Conservation (phyloP, 2,113 vertebrate species). For the Eubucco bourcierii region DNA sequence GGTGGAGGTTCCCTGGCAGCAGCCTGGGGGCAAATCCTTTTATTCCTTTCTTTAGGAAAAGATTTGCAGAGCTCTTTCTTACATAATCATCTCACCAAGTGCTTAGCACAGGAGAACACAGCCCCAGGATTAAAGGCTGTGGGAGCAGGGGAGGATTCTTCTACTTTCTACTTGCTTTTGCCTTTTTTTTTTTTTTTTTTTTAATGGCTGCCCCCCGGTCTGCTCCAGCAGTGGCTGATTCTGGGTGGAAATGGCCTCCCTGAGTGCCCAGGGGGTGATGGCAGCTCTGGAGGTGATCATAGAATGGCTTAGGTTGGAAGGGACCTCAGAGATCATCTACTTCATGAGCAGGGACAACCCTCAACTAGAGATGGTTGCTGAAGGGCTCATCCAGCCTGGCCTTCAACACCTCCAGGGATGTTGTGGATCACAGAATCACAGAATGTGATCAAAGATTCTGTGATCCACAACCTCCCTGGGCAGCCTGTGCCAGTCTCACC, state of each 20-base stretch:
- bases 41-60: not conserved
- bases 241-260: not conserved
- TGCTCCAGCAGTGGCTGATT: not conserved
- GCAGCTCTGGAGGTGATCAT: not conserved
- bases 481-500: no score
- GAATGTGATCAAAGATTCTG: no score
- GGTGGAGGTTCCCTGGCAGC: not conserved
- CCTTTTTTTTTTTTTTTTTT: not conserved
- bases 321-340: no score
- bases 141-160: not conserved
- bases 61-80: constrained; percentile 61
- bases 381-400: no score
- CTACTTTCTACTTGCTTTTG: not conserved
- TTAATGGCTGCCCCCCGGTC: not conserved
- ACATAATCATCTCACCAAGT: constrained; percentile 25
- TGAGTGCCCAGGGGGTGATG: not conserved
- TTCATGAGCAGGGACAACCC: no score
- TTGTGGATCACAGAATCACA: no score
- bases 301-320: no score
- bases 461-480: no score
- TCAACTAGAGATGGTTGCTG: no score
- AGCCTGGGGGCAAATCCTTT: not conserved
- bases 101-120: constrained; percentile 7
- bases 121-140: constrained; percentile 47
- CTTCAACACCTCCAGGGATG: no score